These are phyloP conservation scores for Cantharis nigra DNA, from an alignment of 2,888 invertebrate species.

Conservation along the genomic window DNA sequence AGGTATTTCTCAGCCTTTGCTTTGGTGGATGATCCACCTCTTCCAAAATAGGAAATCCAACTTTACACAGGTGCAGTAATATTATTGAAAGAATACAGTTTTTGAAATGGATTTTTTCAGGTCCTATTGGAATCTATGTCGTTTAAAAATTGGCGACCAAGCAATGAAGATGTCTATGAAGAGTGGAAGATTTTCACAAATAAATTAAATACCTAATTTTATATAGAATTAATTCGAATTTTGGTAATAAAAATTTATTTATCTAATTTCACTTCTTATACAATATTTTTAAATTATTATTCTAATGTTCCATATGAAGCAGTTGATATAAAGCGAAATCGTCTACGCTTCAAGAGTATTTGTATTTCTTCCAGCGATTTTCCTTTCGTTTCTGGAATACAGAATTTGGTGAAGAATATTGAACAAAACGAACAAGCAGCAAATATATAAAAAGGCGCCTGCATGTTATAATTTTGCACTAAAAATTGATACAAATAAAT, in stretches of 20 bases:
- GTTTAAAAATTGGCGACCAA: not conserved
- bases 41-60: slow-evolving; percentile 19
- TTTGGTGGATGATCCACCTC: slow-evolving; percentile 55
- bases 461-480: not conserved
- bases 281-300: not conserved
- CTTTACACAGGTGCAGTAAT: not conserved
- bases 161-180: not conserved
- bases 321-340: not conserved
- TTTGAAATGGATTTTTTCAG: not conserved
- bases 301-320: not conserved
- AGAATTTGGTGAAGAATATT: slow-evolving; percentile 1
- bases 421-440: not conserved
- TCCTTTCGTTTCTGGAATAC: slow-evolving; percentile 10
- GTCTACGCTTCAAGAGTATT: not conserved
- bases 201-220: not conserved
- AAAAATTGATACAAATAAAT: not conserved
- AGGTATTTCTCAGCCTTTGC: slow-evolving; percentile 58
- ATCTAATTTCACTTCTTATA: not conserved
- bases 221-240: no score
- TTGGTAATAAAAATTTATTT: not conserved
- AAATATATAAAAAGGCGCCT: not conserved
- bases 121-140: not conserved
- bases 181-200: not conserved
- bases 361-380: slow-evolving; percentile 11
- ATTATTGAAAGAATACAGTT: not conserved